A percentile compares a stretch with the other conserved stretches of the same genome.
These are phyloP conservation scores for Lepidocyrtoides sp. DNA, from an alignment of 2,888 invertebrate genomes.

Conservation along the genomic window DNA sequence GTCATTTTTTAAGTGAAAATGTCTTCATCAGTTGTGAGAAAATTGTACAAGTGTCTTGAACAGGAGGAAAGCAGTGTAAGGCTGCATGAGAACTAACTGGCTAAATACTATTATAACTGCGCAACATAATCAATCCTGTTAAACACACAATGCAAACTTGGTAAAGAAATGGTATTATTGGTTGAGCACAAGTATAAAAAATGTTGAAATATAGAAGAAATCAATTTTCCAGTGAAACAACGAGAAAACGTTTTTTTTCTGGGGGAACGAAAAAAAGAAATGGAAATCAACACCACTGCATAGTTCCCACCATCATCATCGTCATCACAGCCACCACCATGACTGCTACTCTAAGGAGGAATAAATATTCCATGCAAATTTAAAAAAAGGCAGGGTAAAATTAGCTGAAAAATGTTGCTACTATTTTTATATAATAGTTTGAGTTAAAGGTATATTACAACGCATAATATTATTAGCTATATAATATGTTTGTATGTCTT, in stretches of 20 bases:
- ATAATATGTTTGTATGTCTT: slow-evolving; percentile 19
- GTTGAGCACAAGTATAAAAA: slow-evolving; percentile 28
- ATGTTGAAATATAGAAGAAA: slow-evolving; percentile 64
- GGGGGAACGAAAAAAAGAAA: slow-evolving; percentile 44
- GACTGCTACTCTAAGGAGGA: slow-evolving; percentile 54
- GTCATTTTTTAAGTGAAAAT: slow-evolving; percentile 78
- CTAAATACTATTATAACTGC: slow-evolving; percentile 52
- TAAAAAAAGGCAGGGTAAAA: slow-evolving; percentile 67
- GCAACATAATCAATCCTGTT: slow-evolving; percentile 31
- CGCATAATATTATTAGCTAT: no score
- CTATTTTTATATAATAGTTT: slow-evolving; percentile 25
- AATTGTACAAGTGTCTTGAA: slow-evolving; percentile 57
- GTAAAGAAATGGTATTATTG: background rate
- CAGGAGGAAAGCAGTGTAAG: slow-evolving; percentile 17
- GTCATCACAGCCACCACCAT: background rate
- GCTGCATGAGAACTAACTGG: background rate
- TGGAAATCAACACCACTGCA: slow-evolving; percentile 17
- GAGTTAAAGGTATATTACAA: slow-evolving; percentile 6
- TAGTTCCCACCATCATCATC: slow-evolving; percentile 1
- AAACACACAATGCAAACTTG: slow-evolving; percentile 27
- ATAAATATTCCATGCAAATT: slow-evolving; percentile 80
- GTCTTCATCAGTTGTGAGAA: slow-evolving; percentile 72
- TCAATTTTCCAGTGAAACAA: slow-evolving; percentile 66
- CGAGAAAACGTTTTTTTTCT: slow-evolving; percentile 18
- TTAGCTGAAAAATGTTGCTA: slow-evolving; percentile 70